Evolutionary conservation across 2,113 vertebrate species (phyloP).

Genomic region (Todiramphus chloris): DNA sequence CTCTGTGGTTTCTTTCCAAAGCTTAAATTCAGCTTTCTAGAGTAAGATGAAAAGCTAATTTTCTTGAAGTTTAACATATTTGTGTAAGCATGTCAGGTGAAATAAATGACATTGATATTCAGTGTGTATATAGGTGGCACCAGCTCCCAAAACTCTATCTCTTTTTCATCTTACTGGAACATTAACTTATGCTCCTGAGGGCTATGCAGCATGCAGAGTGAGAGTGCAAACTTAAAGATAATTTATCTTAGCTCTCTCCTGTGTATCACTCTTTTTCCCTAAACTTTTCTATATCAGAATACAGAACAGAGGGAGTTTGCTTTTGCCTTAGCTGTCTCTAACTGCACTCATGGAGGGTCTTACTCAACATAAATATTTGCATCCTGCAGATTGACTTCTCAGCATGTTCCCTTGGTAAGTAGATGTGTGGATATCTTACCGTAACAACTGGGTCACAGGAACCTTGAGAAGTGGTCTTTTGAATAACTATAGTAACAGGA

Average conservation of each 20-base stretch:
- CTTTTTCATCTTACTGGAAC: conserved; percentile 67
- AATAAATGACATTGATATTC: conserved; percentile 61
- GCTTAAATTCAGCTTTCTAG: conserved; percentile 59
- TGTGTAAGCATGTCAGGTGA: conserved; percentile 55
- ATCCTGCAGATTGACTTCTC: not conserved
- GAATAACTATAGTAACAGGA: not conserved
- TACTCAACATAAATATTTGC: not conserved
- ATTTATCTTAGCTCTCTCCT: conserved; percentile 35
- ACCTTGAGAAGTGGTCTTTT: not conserved
- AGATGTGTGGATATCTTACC: not conserved
- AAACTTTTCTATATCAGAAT: not conserved
- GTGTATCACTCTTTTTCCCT: not conserved
- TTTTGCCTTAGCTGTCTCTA: not conserved
- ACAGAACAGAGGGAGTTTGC: not conserved
- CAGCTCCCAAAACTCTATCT: conserved; percentile 44
- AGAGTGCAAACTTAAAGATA: conserved; percentile 16
- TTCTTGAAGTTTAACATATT: conserved; percentile 63
- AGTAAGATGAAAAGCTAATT: conserved; percentile 70
- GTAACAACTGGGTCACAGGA: not conserved
- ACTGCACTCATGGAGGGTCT: not conserved
- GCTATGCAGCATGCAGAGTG: conserved; percentile 32
- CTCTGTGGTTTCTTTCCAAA: conserved; percentile 50
- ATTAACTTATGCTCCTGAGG: conserved; percentile 62
- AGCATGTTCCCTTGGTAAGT: not conserved
- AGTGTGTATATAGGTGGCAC: conserved; percentile 46